phyloP scores from a whole-genome alignment of 1,140 invertebrate species.

The Drosophila bipectinata region DNA sequence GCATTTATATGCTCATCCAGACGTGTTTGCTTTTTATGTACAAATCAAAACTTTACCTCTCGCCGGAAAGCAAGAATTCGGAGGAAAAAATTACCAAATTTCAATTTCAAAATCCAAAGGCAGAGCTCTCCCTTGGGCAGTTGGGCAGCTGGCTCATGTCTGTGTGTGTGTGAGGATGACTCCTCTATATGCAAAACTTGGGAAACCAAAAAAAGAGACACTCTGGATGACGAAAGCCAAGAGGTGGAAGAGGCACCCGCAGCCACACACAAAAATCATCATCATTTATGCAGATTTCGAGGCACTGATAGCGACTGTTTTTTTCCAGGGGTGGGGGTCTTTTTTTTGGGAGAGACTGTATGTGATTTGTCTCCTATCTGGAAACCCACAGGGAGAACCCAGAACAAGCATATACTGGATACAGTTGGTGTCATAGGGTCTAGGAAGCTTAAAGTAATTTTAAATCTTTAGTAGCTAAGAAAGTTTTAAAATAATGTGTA shows the following conservation, averaged over 20 bases:
- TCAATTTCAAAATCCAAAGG: constrained; percentile 56
- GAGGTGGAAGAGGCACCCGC: constrained; percentile 19
- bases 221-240: constrained; percentile 62
- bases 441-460: neutral
- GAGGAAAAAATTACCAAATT: constrained; percentile 55
- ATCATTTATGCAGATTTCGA: constrained; percentile 78
- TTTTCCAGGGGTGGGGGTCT: constrained; percentile 17
- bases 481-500: too few relatives aligned
- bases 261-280: constrained; percentile 57
- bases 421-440: constrained; percentile 16
- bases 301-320: constrained; percentile 68
- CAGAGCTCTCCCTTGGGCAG: constrained; percentile 50
- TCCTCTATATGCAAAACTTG: constrained; percentile 54
- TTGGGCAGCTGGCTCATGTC: constrained; percentile 1
- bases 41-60: constrained; percentile 41
- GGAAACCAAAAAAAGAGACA: constrained; percentile 15
- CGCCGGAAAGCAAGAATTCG: neutral
- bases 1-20: constrained; percentile 9
- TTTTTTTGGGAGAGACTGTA: constrained; percentile 4
- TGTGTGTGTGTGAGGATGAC: neutral
- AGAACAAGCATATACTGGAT: constrained; percentile 6
- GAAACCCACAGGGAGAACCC: constrained; percentile 23
- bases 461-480: too few relatives aligned
- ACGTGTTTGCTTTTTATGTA: constrained; percentile 33
- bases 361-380: constrained; percentile 35